These are phyloP conservation scores for Lepus europaeus DNA, from an alignment of 2,113 vertebrate genomes.

Conservation along the genomic window DNA sequence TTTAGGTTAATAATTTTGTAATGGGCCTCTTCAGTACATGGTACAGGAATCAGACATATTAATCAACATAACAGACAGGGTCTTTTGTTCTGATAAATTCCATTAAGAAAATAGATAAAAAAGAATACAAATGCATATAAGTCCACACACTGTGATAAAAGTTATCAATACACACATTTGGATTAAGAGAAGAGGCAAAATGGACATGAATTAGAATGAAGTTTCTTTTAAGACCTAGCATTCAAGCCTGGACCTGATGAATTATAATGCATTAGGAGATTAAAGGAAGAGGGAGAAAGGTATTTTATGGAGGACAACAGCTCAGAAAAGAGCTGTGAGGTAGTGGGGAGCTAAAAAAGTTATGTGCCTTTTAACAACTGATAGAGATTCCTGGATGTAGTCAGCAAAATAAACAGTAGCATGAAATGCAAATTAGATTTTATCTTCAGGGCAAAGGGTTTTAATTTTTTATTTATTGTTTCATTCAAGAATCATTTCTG, in stretches of 20 bases:
- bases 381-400: not conserved
- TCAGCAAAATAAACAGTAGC: not conserved
- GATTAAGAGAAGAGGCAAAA: not conserved
- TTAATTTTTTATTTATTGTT: not conserved
- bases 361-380: not conserved
- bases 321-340: not conserved
- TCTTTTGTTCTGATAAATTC: conserved; percentile 38
- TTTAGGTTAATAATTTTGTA: not conserved
- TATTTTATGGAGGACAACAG: not conserved
- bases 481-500: not conserved
- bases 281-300: not conserved
- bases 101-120: conserved; percentile 19
- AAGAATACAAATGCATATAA: not conserved
- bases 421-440: not conserved
- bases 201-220: not conserved
- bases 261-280: not conserved
- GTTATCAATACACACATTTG: not conserved
- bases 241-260: not conserved
- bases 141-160: not conserved
- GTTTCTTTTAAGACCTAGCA: not conserved
- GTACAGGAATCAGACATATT: not conserved
- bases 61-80: not conserved
- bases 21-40: not conserved
- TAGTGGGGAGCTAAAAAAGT: not conserved
- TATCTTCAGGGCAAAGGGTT: not conserved